Evolutionary conservation across 2,888 invertebrate species (phyloP).

Genomic region (Tolmerus cingulatus): DNA sequence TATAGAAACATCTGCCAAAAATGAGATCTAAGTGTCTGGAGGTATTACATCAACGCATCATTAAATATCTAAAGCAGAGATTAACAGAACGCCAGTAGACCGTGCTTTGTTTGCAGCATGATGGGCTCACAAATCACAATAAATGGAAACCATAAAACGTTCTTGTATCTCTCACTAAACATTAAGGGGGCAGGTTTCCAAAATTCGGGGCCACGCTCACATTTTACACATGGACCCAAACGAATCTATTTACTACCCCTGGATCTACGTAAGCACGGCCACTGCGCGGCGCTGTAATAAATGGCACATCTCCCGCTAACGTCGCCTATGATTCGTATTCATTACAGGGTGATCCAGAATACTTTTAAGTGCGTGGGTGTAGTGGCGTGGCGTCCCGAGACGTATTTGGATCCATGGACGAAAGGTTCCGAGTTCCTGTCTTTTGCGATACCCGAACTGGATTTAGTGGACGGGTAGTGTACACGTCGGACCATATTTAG

Average conservation of each 20-base stretch:
- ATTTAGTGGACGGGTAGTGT: background rate
- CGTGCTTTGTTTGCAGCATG: background rate
- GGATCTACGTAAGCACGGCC: background rate
- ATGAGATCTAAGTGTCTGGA: background rate
- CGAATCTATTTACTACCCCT: background rate
- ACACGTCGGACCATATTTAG: background rate
- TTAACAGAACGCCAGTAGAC: background rate
- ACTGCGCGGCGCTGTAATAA: background rate
- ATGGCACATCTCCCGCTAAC: background rate
- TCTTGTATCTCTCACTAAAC: background rate
- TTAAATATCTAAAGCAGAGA: background rate
- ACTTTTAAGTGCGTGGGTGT: background rate
- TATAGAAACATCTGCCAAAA: background rate
- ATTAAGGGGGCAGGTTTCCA: background rate
- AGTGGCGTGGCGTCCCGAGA: background rate
- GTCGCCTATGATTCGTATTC: background rate
- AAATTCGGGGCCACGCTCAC: background rate
- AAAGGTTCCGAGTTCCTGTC: background rate
- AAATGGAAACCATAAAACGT: slow-evolving; percentile 9
- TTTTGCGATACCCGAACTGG: background rate
- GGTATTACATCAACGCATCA: background rate
- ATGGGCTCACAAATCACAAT: slow-evolving; percentile 8
- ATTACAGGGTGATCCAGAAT: background rate
- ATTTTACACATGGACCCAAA: background rate
- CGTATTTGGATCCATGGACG: background rate